Conservation (phyloP, 1,140 invertebrate species). For the Hylaeus volcanicus region DNA sequence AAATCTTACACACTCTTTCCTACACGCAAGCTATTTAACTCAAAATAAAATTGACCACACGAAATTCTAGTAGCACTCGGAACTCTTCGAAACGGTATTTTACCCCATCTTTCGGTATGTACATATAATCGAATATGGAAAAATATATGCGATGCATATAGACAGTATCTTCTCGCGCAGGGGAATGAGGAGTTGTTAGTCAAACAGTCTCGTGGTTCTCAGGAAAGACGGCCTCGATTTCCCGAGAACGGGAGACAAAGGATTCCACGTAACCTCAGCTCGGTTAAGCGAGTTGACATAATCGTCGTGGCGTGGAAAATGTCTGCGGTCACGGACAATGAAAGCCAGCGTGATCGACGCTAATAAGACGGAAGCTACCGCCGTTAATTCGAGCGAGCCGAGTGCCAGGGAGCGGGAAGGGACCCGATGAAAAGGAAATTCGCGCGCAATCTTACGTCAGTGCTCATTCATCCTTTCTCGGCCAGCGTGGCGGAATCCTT, state of each 20-base stretch:
- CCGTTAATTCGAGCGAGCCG: slow-evolving; percentile 6
- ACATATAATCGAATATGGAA: too few relatives aligned
- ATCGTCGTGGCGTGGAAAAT: not conserved
- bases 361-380: slow-evolving; percentile 26
- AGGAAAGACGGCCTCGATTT: not conserved
- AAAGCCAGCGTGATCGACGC: not conserved
- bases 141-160: too few relatives aligned
- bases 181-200: too few relatives aligned
- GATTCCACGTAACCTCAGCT: not conserved
- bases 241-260: not conserved
- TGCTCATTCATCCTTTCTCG: slow-evolving; percentile 65
- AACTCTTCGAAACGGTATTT: too few relatives aligned
- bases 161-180: too few relatives aligned
- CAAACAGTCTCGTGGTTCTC: too few relatives aligned
- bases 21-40: too few relatives aligned
- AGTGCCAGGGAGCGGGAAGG: slow-evolving; percentile 16
- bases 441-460: slow-evolving; percentile 56
- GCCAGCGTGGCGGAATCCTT: slow-evolving; percentile 49
- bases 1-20: too few relatives aligned
- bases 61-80: too few relatives aligned
- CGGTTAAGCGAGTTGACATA: slow-evolving; percentile 1
- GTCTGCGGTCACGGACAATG: not conserved
- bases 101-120: too few relatives aligned
- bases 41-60: too few relatives aligned
- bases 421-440: slow-evolving; percentile 51